Evolutionary conservation across 92 coral and sea anemone genomes (phyloP).

Genomic region (Parazoanthus swiftii): DNA sequence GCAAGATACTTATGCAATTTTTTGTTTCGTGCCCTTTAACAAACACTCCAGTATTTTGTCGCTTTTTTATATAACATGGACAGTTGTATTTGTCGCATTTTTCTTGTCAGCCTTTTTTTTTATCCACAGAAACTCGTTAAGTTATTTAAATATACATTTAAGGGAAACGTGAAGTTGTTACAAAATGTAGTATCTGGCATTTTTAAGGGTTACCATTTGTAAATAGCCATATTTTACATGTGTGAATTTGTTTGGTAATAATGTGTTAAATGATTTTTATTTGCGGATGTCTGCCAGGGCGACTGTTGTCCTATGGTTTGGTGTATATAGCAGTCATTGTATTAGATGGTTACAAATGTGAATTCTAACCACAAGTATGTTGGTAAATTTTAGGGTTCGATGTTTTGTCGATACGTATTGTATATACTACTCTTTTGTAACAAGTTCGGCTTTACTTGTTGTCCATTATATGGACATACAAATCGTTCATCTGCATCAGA

Average conservation of each 20-base stretch:
- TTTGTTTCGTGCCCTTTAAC: not conserved
- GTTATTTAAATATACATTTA: no score
- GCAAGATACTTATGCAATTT: not conserved
- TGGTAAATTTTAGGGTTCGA: no score
- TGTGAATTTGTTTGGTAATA: not conserved
- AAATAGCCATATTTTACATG: not conserved
- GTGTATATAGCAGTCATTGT: no score
- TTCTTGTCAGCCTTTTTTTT: not conserved
- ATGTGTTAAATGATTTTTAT: no score
- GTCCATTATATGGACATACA: conserved; percentile 4
- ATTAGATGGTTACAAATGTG: not conserved
- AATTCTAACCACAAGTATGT: no score
- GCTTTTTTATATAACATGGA: not conserved
- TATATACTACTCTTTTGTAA: not conserved
- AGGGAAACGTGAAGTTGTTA: not conserved
- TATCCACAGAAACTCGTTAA: not conserved
- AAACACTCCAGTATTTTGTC: not conserved
- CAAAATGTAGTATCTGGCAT: no score
- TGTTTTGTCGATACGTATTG: not conserved
- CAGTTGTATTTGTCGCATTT: no score
- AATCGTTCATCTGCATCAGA: conserved; percentile 19
- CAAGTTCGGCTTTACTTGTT: not conserved
- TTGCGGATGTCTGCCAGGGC: no score
- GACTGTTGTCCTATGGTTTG: not conserved
- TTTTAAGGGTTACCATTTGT: not conserved